Conservation (phyloP, 2,888 invertebrate genomes). For the Fabriciana adippe region DNA sequence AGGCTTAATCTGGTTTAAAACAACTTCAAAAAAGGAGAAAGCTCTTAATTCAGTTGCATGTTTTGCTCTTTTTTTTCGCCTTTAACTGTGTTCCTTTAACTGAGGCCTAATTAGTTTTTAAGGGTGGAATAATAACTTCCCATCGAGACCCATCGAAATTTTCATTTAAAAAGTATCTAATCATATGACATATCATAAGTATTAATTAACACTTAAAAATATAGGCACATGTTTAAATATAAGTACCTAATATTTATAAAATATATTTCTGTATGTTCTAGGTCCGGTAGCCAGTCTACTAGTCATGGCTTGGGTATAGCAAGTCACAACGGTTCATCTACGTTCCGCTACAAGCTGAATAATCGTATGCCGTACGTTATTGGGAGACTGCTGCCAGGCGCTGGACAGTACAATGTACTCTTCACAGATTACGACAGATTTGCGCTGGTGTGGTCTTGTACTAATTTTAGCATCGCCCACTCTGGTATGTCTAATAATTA, state of each 20-base stretch:
- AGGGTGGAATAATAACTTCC: too few species aligned
- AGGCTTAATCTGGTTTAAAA: too few species aligned
- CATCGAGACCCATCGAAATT: too few species aligned
- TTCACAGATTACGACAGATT: slow-evolving; percentile 88
- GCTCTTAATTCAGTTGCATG: too few species aligned
- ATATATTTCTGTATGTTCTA: slow-evolving; percentile 49
- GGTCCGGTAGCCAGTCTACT: slow-evolving; percentile 84
- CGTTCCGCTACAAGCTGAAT: slow-evolving; percentile 83
- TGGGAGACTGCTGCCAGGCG: slow-evolving; percentile 86
- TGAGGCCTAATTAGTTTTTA: too few species aligned
- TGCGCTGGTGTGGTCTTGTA: slow-evolving; percentile 88
- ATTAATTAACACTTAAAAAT: too few species aligned
- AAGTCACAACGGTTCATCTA: slow-evolving; percentile 79
- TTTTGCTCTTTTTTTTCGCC: too few species aligned
- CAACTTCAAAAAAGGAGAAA: too few species aligned
- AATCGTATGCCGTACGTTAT: slow-evolving; percentile 85
- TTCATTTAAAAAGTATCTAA: too few species aligned
- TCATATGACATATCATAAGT: too few species aligned
- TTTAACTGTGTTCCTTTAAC: too few species aligned
- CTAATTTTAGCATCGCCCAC: slow-evolving; percentile 84
- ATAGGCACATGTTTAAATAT: too few species aligned
- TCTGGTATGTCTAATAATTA: slow-evolving; percentile 67
- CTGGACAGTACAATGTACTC: slow-evolving; percentile 87
- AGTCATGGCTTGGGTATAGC: slow-evolving; percentile 85
- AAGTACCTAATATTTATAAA: background rate